Conservation (phyloP, 2,113 vertebrate species). For the Poeciliopsis occidentalis region DNA sequence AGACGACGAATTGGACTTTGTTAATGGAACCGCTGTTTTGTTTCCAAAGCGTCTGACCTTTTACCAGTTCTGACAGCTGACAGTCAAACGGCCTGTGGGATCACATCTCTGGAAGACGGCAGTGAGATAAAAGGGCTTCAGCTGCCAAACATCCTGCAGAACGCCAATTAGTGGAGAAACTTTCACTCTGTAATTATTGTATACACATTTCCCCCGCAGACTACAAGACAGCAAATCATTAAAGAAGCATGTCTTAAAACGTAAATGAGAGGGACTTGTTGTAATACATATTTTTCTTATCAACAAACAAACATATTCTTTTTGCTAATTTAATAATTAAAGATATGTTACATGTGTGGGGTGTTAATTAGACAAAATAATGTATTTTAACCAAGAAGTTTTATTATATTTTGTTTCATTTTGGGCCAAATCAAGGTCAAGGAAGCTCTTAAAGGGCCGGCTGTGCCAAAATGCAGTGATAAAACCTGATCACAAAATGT, state of each 20-base stretch:
- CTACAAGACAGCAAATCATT: constrained; percentile 46
- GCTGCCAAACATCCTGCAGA: constrained; percentile 33
- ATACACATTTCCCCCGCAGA: constrained; percentile 34
- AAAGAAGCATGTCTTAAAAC: constrained; percentile 23
- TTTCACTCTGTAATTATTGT: constrained; percentile 49
- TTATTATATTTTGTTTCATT: no score
- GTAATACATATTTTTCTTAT: constrained; percentile 8
- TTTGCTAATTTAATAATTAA: constrained; percentile 12
- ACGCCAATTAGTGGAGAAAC: constrained; percentile 62
- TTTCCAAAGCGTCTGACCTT: constrained; percentile 59
- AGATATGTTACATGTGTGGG: background rate
- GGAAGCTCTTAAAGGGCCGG: no score
- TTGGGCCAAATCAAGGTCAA: background rate
- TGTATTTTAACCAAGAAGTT: background rate
- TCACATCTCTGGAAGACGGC: constrained; percentile 44
- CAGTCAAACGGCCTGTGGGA: constrained; percentile 44
- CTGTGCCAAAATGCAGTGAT: no score
- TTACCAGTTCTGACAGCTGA: constrained; percentile 54
- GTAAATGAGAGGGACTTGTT: constrained; percentile 1
- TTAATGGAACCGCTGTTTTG: constrained; percentile 28
- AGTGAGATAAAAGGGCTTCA: constrained; percentile 57
- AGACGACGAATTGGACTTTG: constrained; percentile 7
- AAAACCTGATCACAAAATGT: no score
- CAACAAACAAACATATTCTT: constrained; percentile 7
- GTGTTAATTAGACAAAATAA: background rate